Base-by-base conservation (phyloP, 2,888 invertebrate species). In the Apotomis capreana region DNA sequence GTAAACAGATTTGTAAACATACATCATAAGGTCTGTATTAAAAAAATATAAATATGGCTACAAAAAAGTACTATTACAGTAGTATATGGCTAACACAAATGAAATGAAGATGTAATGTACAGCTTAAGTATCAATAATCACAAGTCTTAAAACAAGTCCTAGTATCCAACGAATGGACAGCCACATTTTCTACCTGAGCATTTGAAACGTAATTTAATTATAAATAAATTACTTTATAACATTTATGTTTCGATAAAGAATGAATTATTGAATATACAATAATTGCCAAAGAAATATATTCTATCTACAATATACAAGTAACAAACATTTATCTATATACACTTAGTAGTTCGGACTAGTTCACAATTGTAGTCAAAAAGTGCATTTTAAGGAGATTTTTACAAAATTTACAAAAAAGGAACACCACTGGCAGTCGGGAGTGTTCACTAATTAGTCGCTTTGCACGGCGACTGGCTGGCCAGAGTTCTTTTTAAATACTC, bases 241-340 rank as follows among this genome's bases (percentile, higher is more conserved):
- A 85, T 88, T 77, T 88, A 82, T 83, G 81, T 85, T 87, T 84
- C 84, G 84, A 87, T 89, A 88, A 89, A 87, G 87, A 82, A 85
- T 85, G 84, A 89, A 84, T 87, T 84, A 85, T 86, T 86, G 85
- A 90, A 88, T 89, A 90, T 90, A 91, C 90, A 91, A 85, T 85
- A 84, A 88, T 86, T 85, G 84, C 90, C 87, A 87, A 92, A 89
- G 90, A 90, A 92, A 91, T 89, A 91, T 89, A 87, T 86, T 91
- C 92, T 92, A 93, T 93, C 92, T 92, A 93, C 89, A 93, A 92
- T 93, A 91, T 93, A 93, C 92, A 93, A 85, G 89, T 93, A 92
- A 93, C 92, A 92, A 93, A 93, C 90, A 91, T 91, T 89, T 91
- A 92, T 90, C 90, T 93, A 92, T 93, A 84, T 92, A 93, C 92